Evolutionary conservation across 2,888 invertebrate genomes (phyloP), one percentile per base, ranked within the genome.

Genomic region (Oegoconia quadripuncta): DNA sequence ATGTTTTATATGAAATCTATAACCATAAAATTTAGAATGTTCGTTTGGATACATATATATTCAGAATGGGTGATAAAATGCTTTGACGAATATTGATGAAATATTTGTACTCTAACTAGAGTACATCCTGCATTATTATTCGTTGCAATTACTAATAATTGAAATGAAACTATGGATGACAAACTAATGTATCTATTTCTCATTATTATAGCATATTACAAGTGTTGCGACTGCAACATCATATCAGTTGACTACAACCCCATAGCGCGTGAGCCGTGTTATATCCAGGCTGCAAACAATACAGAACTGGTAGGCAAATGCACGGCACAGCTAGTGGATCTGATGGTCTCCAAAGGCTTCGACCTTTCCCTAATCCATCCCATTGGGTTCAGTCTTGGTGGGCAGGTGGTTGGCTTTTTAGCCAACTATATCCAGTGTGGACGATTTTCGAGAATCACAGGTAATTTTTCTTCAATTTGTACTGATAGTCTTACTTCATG

Each of bases 331-430:
- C 63, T 92, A 3, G 81, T 92, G 0, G 89, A 90, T 39, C 61
- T 65, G 17, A 58, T 92, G 31, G 79, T 91, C 7, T 53, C 55
- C 1, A 56, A 72, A 0, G 59, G 73, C 0, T 83, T 91, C 25
- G 41, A 64, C 0, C 59, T 90, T n/a, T 54, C 77, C 1, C 60
- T 60, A 31, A 75, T 92, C 35, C 92, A 92, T 52, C 60, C 91
- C 1, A 88, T 92, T 30, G 92, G 92, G 0, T 92, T 91, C 55
- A 92, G 92, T 58, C 78, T 92, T 9, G 92, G 92, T 0, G 91
- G 84, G 0, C 92, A 92, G 43, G 77, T 82, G 0, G 89, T 90
- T 0, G 91, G 91, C 0, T 84, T 71, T 35, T 72, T 89, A 0
- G 74, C 83, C 3, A 81, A 88, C 47, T 81, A 81, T 59, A 35